A percentile compares a stretch with the other conserved stretches of the same genome.
Evolutionary conservation across 2,113 vertebrate genomes (phyloP).

Genomic region (Capra hircus): DNA sequence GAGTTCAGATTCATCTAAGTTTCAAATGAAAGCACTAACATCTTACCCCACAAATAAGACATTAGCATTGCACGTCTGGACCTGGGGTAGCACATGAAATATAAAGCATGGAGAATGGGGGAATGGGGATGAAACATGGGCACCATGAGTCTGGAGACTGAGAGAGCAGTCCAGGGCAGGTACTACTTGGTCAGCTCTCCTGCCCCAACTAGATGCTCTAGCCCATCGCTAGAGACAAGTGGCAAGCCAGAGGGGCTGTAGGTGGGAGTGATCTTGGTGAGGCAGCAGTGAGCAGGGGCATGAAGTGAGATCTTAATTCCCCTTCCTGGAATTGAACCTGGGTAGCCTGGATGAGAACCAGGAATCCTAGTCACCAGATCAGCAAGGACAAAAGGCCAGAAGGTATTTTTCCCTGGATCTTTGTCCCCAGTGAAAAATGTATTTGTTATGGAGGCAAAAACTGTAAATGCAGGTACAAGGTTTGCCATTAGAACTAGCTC

Average conservation of each 20-base stretch:
- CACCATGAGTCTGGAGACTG: neutral
- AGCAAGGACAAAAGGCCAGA: neutral
- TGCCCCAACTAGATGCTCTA: neutral
- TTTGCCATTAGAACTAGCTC: neutral
- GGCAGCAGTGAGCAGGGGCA: neutral
- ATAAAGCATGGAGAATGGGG: neutral
- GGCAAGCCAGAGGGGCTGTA: neutral
- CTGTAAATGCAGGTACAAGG: neutral
- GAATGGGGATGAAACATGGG: neutral
- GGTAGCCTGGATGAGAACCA: neutral
- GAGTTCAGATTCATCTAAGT: neutral
- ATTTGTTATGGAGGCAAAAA: neutral
- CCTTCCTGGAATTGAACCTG: neutral
- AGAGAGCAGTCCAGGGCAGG: neutral
- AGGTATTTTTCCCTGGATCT: neutral
- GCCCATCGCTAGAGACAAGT: neutral
- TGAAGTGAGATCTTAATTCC: neutral
- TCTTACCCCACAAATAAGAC: neutral
- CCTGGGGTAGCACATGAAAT: neutral
- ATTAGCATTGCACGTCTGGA: neutral
- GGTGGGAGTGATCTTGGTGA: neutral
- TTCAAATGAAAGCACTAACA: neutral
- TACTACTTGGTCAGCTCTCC: neutral
- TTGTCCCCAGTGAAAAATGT: neutral
- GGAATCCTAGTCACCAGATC: neutral